These are phyloP conservation scores for Akabosia matsudoensis DNA, from an alignment of 1,140 invertebrate species.

Conservation along the genomic window DNA sequence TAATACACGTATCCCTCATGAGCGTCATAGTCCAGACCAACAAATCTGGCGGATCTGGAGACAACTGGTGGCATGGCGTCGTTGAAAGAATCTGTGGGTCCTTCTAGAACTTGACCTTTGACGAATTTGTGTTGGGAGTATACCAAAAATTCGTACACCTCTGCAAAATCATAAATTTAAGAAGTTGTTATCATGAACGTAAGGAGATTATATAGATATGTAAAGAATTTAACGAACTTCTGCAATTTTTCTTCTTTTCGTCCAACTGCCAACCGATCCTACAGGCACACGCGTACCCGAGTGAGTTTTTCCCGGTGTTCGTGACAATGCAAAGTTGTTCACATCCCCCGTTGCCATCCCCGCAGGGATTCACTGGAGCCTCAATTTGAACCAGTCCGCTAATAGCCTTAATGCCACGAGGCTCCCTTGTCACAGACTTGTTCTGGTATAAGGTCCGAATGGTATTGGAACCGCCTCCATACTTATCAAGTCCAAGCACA, in stretches of 20 bases:
- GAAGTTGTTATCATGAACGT: too few species aligned
- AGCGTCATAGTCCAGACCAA: constrained; percentile 94
- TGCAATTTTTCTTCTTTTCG: constrained; percentile 75
- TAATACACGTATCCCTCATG: constrained; percentile 90
- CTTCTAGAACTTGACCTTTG: constrained; percentile 87
- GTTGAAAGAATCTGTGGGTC: constrained; percentile 82
- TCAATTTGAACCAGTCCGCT: constrained; percentile 72
- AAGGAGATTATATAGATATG: neutral
- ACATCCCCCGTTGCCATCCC: constrained; percentile 83
- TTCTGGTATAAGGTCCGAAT: constrained; percentile 77
- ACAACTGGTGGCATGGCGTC: constrained; percentile 91
- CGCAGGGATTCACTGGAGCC: constrained; percentile 66
- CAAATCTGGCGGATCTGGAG: constrained; percentile 77
- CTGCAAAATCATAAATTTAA: constrained; percentile 49
- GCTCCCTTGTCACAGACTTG: constrained; percentile 69
- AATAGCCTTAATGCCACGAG: constrained; percentile 76
- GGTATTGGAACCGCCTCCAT: constrained; percentile 64
- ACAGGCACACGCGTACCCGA: constrained; percentile 92
- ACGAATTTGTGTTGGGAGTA: constrained; percentile 97
- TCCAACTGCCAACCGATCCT: constrained; percentile 80
- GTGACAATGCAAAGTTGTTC: constrained; percentile 94
- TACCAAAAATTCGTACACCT: constrained; percentile 88
- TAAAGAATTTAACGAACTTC: constrained; percentile 54
- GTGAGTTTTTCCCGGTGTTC: constrained; percentile 56
- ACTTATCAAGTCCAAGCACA: constrained; percentile 87